Conservation (phyloP, 2,797 vertebrate species). For the Anguilla obscura region DNA sequence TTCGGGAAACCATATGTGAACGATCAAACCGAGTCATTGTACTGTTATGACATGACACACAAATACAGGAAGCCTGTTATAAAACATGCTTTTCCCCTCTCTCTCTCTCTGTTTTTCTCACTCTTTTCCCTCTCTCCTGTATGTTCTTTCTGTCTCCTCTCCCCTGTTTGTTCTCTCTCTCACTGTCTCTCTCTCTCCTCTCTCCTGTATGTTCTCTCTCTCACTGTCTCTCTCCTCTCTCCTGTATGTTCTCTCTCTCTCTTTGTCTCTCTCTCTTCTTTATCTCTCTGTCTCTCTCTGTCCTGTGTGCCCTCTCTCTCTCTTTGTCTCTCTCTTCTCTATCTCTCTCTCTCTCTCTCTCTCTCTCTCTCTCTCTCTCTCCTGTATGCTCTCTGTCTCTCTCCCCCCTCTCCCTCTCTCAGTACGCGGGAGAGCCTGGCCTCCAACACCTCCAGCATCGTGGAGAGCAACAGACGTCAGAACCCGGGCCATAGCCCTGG, state of each 20-base stretch:
- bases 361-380: neutral
- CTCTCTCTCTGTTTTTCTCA: conserved; percentile 29
- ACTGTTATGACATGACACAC: conserved; percentile 40
- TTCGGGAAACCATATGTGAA: conserved; percentile 41
- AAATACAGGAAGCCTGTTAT: conserved; percentile 53
- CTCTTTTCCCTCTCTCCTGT: conserved; percentile 22
- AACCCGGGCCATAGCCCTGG: conserved; percentile 94
- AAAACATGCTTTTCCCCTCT: conserved; percentile 38
- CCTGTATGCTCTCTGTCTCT: neutral
- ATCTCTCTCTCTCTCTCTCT: conserved; percentile 22
- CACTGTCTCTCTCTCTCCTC: neutral
- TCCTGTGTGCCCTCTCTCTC: conserved; percentile 12
- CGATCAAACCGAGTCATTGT: conserved; percentile 41
- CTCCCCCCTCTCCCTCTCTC: conserved; percentile 32
- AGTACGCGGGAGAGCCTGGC: conserved; percentile 99
- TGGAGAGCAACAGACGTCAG: conserved; percentile 98
- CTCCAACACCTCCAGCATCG: conserved; percentile 98
- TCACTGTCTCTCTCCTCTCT: neutral
- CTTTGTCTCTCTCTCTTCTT: neutral
- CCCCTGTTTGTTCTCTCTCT: conserved; percentile 7
- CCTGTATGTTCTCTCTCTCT: conserved; percentile 31
- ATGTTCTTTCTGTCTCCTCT: neutral
- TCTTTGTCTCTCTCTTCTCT: neutral
- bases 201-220: neutral
- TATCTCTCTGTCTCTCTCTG: conserved; percentile 23